Conservation (phyloP, 1,140 invertebrate genomes). For the Aphelenchoides fujianensis region DNA sequence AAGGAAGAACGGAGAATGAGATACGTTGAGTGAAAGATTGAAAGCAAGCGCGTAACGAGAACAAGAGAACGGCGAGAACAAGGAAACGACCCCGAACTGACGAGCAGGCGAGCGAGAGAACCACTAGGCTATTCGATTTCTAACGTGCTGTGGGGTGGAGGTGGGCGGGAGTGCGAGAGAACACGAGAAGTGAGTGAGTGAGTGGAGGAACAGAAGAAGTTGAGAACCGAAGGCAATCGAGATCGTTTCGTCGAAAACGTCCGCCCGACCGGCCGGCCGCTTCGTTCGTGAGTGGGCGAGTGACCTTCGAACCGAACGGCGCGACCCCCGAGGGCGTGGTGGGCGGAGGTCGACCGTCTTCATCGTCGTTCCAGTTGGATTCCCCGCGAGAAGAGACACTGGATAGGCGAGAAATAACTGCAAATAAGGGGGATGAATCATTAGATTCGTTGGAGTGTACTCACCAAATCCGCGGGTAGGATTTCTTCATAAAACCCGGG, state of each 20-base stretch:
- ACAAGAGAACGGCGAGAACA: no score
- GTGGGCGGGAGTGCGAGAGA: no score
- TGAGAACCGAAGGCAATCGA: not conserved
- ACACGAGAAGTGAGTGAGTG: no score
- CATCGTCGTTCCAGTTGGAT: no score
- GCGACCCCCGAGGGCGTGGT: no score
- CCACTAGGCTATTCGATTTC: not conserved
- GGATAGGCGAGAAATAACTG: constrained; percentile 14
- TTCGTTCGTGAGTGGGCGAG: no score
- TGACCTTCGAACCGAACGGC: no score
- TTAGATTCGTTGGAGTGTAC: not conserved
- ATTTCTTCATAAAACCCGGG: no score
- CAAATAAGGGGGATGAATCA: not conserved
- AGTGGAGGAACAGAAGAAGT: not conserved
- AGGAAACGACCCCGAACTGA: no score
- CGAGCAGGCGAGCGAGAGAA: not conserved
- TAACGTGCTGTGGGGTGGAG: not conserved
- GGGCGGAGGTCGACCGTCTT: no score
- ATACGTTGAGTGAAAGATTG: not conserved
- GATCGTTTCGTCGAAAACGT: no score
- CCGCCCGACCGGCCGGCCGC: no score
- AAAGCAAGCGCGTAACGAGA: not conserved
- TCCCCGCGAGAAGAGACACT: constrained; percentile 15
- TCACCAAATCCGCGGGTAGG: constrained; percentile 13
- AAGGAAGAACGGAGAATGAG: not conserved